phyloP scores from a whole-genome alignment of 2,113 vertebrate species.

The Pomatorhinus ruficollis region DNA sequence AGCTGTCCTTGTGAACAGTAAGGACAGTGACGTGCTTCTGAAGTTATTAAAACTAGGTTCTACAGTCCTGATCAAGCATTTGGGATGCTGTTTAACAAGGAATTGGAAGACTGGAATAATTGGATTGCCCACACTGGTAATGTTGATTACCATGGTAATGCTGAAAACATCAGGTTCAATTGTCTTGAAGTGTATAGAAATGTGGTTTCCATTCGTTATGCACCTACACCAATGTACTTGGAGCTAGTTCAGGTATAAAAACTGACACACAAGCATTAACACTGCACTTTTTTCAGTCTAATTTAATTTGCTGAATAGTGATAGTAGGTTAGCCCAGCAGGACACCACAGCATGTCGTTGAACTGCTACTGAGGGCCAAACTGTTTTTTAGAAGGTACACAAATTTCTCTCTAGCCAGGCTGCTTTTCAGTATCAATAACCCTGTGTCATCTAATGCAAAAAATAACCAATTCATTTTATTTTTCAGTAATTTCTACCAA shows the following conservation, averaged over 20 bases:
- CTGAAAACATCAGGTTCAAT: background rate
- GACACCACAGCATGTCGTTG: background rate
- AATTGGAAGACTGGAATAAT: background rate
- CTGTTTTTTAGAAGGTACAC: background rate
- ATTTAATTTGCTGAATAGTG: background rate
- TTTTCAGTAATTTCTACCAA: conserved; percentile 70
- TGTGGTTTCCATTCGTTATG: background rate
- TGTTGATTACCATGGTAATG: too few relatives aligned
- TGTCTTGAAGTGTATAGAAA: background rate
- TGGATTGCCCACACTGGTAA: background rate
- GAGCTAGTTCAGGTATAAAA: background rate
- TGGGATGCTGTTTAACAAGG: background rate
- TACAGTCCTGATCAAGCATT: background rate
- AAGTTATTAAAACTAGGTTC: background rate
- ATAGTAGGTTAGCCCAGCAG: background rate
- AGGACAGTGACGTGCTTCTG: background rate
- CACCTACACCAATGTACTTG: background rate
- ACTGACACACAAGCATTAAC: background rate
- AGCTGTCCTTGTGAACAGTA: background rate
- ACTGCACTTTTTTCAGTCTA: background rate
- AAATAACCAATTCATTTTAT: background rate
- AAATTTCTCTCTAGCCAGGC: background rate
- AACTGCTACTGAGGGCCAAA: background rate
- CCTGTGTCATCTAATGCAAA: background rate
- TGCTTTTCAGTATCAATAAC: background rate